Base-by-base conservation (phyloP, 2,888 invertebrate species). In the Drosophila mercatorum region DNA sequence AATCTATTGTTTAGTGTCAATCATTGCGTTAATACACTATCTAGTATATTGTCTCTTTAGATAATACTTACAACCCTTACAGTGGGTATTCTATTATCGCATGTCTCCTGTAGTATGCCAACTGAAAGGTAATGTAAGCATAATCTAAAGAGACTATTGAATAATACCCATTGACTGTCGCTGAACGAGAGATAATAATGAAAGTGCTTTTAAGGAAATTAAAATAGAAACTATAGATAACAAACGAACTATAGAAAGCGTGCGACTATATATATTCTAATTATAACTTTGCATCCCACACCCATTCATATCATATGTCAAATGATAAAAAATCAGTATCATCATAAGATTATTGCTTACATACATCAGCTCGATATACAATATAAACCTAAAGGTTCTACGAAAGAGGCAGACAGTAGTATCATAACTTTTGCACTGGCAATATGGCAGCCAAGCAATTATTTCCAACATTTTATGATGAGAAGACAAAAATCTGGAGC, bases 401-500 rank as follows among this genome's bases (percentile, higher is more conserved):
- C 8, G 22, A n/a, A 14, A 12, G 6, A 41, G n/a, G 6, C 58
- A 72, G 36, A 68, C 74, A 81, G 78, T 80, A 62, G 47, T 36
- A 46, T 46, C 5, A 14, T 26, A 46, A 56, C 61, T 22, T n/a
- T 44, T 40, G 46, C 57, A 55, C 36, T 44, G 62, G 47, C 69
- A 75, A 64, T 55, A 82, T 86, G 82, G 44, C 78, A 65, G 68
- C 83, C 8, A 75, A 67, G 63, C 59, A 22, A 22, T 26, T 81
- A 34, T 81, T 83, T 5, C 79, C 84, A 10, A 83, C 81, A 11
- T 59, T 57, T 58, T 83, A 61, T n/a, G 65, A 83, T 56, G 66
- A 75, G 64, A 61, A 87, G 60, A 73, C 76, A 0, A 81, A 87
- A 59, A 73, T 87, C 26, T 83, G 83, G 83, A 87, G 77, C 41